Percentiles rank a stretch among this genome's conserved stretches.
Evolutionary conservation across 2,797 vertebrate species (phyloP).

Genomic region (Vespertilio murinus): DNA sequence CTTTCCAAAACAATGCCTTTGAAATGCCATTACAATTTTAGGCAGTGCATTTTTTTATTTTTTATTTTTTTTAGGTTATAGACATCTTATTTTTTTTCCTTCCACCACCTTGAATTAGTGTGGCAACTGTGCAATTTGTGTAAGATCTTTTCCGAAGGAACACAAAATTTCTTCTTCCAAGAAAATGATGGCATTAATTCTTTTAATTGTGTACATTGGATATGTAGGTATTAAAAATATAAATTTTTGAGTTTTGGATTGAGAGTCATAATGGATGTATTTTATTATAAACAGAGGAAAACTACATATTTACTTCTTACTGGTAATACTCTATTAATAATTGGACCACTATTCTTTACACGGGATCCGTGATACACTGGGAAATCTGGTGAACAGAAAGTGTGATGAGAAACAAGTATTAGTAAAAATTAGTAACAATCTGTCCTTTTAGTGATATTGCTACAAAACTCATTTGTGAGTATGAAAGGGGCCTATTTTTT

Average conservation of each 20-base stretch:
- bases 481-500: background rate
- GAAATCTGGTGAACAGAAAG: background rate
- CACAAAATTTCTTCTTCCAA: constrained; percentile 21
- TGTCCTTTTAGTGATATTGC: background rate
- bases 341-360: constrained; percentile 59
- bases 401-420: background rate
- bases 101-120: constrained; percentile 18
- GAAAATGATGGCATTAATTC: constrained; percentile 20
- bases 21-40: constrained; percentile 53
- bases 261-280: constrained; percentile 33
- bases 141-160: constrained; percentile 31
- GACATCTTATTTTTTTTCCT: background rate
- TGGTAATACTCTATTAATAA: constrained; percentile 59
- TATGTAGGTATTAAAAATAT: constrained; percentile 3
- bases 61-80: constrained; percentile 57
- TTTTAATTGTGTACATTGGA: constrained; percentile 52
- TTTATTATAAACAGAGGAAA: constrained; percentile 39
- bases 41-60: background rate
- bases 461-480: constrained; percentile 22
- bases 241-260: constrained; percentile 51
- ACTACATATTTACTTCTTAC: constrained; percentile 61
- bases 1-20: constrained; percentile 33
- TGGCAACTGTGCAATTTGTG: constrained; percentile 29
- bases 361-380: background rate
- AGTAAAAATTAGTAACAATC: background rate